Conservation (phyloP, 2,797 vertebrate species). For the Craterocephalus amniculus region DNA sequence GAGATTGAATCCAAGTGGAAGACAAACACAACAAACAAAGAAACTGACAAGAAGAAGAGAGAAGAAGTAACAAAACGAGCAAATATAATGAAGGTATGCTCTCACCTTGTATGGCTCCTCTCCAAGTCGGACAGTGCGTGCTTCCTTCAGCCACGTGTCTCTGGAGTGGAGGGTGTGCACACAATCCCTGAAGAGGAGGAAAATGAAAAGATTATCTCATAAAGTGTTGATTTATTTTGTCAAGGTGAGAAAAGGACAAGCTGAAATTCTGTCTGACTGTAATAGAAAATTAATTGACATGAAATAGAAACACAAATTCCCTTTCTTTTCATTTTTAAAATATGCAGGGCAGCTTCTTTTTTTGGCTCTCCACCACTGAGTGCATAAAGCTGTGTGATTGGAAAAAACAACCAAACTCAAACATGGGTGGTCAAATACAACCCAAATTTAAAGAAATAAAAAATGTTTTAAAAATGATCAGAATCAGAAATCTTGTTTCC, state of each 20-base stretch:
- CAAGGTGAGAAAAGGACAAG: neutral
- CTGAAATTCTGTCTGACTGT: neutral
- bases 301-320: neutral
- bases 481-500: too few species aligned
- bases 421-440: neutral
- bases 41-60: neutral
- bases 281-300: neutral
- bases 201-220: neutral
- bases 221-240: neutral
- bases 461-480: too few species aligned
- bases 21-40: neutral
- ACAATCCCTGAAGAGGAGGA: conserved; percentile 85
- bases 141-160: conserved; percentile 97
- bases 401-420: neutral
- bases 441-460: too few species aligned
- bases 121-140: conserved; percentile 90
- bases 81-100: neutral
- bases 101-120: conserved; percentile 94
- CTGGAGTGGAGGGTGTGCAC: conserved; percentile 93
- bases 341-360: neutral
- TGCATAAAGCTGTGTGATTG: neutral
- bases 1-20: neutral
- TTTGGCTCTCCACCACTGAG: neutral
- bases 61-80: neutral
- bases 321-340: neutral